phyloP scores from a whole-genome alignment of 2,888 invertebrate genomes.

The Megamerina dolium region DNA sequence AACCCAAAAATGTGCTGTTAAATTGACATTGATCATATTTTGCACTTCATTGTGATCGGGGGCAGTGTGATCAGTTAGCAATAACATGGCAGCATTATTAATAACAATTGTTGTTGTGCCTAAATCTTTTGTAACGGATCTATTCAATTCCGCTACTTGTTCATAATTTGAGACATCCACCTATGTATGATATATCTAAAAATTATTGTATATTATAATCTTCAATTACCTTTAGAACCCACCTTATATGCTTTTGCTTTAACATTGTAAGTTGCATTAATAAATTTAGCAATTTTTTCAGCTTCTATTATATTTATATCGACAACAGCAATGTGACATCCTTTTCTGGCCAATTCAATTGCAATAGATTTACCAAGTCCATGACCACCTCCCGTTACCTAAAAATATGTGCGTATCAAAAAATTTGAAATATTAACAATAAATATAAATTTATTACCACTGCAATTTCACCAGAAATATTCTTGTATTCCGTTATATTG shows the following conservation, averaged over 20 bases:
- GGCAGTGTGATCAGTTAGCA: slow-evolving; percentile 21
- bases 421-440: too few species aligned
- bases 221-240: not conserved
- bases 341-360: slow-evolving; percentile 36
- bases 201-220: not conserved
- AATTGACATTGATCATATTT: slow-evolving; percentile 45
- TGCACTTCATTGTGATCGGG: slow-evolving; percentile 37
- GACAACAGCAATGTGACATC: slow-evolving; percentile 38
- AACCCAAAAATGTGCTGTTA: slow-evolving; percentile 48
- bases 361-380: slow-evolving; percentile 47
- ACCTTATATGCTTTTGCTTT: slow-evolving; percentile 36
- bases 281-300: slow-evolving; percentile 25
- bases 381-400: slow-evolving; percentile 48
- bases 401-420: too few species aligned
- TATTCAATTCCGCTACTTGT: slow-evolving; percentile 27
- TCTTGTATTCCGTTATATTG: slow-evolving; percentile 5
- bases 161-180: slow-evolving; percentile 32
- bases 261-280: slow-evolving; percentile 25
- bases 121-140: slow-evolving; percentile 31
- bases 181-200: slow-evolving; percentile 17
- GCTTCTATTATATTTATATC: slow-evolving; percentile 37
- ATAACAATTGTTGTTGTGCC: slow-evolving; percentile 46
- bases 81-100: slow-evolving; percentile 48
- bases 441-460: slow-evolving; percentile 24
- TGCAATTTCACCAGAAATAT: slow-evolving; percentile 27